Evolutionary conservation across 2,113 vertebrate species (phyloP), one percentile per base, ranked within the genome.

Genomic region (Helogale parvula): DNA sequence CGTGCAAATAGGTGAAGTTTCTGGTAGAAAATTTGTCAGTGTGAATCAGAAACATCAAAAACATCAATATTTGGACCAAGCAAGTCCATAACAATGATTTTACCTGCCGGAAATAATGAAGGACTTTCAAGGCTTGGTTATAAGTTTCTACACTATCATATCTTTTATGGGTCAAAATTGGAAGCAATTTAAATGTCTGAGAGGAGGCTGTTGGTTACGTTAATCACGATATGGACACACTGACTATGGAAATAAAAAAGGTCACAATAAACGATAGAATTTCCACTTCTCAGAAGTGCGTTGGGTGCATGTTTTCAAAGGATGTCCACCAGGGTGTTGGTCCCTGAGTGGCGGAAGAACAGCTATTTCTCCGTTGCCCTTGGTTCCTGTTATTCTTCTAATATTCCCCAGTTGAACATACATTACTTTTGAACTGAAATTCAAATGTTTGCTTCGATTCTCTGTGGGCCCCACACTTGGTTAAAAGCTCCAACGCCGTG

Each of bases 131-230:
- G 86, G 27, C 50, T 83, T 84, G 27, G 63, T 29, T 66, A 0
- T 35, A 65, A 33, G 8, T 76, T 41, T 77, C 27, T 3, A 38
- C 19, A 54, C 21, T 41, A 14, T 23, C 12, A 1, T 52, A 19
- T 16, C 38, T 23, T 69, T 92, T 35, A 31, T 45, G 65, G 57
- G 52, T 87, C 45, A 76, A 79, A 84, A 88, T 12, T 45, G 45
- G 60, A 65, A 68, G n/a, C 15, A 29, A 74, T 50, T 88, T 97
- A 87, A 90, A 88, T 16, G 12, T 80, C 31, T 38, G 57, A 47
- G 33, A 76, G 50, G 81, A 95, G 82, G 87, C 85, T 66, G 52
- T 27, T 17, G 57, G 21, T 71, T 54, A 68, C 60, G 35, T 23
- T 69, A 85, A 81, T 82, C 13, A 65, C 7, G 60, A 45, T 45